phyloP scores from a whole-genome alignment of 2,888 invertebrate species.

The Aleiodes testaceus region DNA sequence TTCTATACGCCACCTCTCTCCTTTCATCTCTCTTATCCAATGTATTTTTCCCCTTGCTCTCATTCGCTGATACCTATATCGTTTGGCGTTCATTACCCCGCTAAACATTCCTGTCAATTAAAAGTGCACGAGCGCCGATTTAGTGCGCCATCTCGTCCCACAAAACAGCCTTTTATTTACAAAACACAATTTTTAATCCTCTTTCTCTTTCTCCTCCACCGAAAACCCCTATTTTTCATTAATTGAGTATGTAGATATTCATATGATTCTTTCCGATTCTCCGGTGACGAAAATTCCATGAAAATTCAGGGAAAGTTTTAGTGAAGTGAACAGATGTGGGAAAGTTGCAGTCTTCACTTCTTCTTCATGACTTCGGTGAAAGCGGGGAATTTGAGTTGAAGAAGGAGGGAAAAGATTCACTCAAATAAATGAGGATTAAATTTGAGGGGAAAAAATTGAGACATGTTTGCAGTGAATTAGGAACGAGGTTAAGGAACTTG shows the following conservation, averaged over 20 bases:
- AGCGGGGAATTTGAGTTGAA: too few relatives aligned
- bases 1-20: slow-evolving; percentile 37
- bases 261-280: too few relatives aligned
- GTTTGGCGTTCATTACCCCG: slow-evolving; percentile 66
- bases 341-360: too few relatives aligned
- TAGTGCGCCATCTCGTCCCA: slow-evolving; percentile 56
- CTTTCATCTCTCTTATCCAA: slow-evolving; percentile 32
- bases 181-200: slow-evolving; percentile 4
- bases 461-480: slow-evolving; percentile 26
- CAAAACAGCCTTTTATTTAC: slow-evolving; percentile 25
- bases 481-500: slow-evolving; percentile 36
- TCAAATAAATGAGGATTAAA: too few relatives aligned
- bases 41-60: neutral
- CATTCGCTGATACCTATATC: slow-evolving; percentile 15
- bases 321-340: too few relatives aligned
- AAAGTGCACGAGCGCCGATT: slow-evolving; percentile 67
- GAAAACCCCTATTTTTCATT: too few relatives aligned
- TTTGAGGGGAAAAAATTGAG: too few relatives aligned
- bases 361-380: too few relatives aligned
- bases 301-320: too few relatives aligned
- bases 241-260: too few relatives aligned
- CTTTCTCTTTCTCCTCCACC: slow-evolving; percentile 21
- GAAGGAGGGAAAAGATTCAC: too few relatives aligned
- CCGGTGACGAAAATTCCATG: too few relatives aligned
- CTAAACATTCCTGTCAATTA: slow-evolving; percentile 72